These are phyloP conservation scores for Platycheirus rosarum DNA, from an alignment of 2,888 invertebrate genomes.

Conservation along the genomic window DNA sequence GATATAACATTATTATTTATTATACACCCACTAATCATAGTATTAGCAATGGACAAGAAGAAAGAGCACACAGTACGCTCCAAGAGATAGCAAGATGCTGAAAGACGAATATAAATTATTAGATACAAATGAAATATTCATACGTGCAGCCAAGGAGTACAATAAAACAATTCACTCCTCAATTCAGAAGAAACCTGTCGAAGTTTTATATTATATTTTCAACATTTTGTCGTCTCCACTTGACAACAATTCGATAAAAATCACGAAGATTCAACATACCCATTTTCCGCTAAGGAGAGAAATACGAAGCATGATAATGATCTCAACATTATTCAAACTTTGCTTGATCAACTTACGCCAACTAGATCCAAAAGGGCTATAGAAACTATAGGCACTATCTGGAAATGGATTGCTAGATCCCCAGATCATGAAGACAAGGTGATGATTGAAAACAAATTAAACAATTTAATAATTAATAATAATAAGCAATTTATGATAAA, in stretches of 20 bases:
- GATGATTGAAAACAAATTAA: not conserved
- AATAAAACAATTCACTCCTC: not conserved
- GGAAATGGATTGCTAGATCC: conserved; percentile 5
- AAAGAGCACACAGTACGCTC: not conserved
- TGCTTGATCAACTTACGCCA: not conserved
- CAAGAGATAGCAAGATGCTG: not conserved
- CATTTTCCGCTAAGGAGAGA: not conserved
- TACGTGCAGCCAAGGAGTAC: not conserved
- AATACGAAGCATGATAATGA: not conserved
- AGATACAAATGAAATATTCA: not conserved
- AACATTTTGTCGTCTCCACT: not conserved
- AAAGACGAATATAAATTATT: not conserved
- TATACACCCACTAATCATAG: not conserved
- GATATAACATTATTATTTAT: not conserved
- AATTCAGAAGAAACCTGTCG: not conserved
- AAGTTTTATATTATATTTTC: not conserved
- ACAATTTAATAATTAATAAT: not conserved
- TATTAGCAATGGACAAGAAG: not conserved
- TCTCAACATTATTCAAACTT: not conserved
- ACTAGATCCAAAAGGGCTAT: not conserved
- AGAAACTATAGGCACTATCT: conserved; percentile 3
- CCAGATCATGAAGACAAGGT: conserved; percentile 12
- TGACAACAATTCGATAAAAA: not conserved
- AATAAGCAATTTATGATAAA: conserved; percentile 16
- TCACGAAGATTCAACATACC: not conserved